Base-by-base conservation (phyloP, 1,140 invertebrate genomes). In the Diabrotica undecimpunctata region DNA sequence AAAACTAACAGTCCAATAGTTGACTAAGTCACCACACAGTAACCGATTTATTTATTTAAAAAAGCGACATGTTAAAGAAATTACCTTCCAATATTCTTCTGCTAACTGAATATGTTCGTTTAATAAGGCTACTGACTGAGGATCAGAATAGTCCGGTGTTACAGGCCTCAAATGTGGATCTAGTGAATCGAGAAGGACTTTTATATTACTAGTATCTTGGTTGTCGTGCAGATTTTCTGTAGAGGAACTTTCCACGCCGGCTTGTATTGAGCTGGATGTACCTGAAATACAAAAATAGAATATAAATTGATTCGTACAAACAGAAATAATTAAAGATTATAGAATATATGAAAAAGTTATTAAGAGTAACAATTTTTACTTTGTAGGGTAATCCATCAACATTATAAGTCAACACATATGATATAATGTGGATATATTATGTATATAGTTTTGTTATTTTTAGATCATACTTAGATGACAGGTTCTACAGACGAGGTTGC, bases 31-130 rank as follows among this genome's bases (percentile, higher is more conserved):
- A n/a, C n/a, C n/a, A n/a, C n/a, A n/a, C n/a, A n/a, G n/a, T n/a
- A n/a, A n/a, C n/a, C n/a, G n/a, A n/a, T 25, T 25, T 25, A 25
- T 25, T 25, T 25, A 25, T 25, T 25, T 25, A 25, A 25, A 4
- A 25, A 25, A 25, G 4, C 25, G 25, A 25, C 25, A 25, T 25
- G 25, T 25, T 25, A 25, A 25, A 25, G 25, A 4, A 25, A 4
- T 25, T 71, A 88, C 86, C 75, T 87, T 87, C 37, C 89, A 83
- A 79, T 89, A 90, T 78, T 90, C 88, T 74, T 88, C 84, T 46
- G 87, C 87, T 68, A 94, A 83, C 75, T 88, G 83, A 72, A 92
- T 92, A 77, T 96, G 93, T 70, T 94, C 89, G 62, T 94, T 85
- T 79, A 92, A 96, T 64, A 96, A 91, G 62, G 87, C 79, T 72